These are phyloP conservation scores for Melieria omissa DNA, from an alignment of 2,888 invertebrate species.

Conservation along the genomic window DNA sequence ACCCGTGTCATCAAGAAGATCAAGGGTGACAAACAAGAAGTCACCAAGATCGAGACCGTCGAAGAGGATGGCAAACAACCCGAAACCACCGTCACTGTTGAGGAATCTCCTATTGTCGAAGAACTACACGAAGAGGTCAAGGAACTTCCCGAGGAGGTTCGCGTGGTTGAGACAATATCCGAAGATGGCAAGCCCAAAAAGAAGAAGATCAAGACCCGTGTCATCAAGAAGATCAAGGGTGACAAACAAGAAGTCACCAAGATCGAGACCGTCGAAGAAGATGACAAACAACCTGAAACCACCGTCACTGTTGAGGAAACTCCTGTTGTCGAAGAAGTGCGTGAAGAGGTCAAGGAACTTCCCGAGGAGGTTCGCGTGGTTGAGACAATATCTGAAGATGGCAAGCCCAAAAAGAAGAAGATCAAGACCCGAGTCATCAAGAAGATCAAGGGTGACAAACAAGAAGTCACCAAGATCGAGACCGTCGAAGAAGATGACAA, in stretches of 20 bases:
- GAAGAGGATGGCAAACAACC: constrained; percentile 35
- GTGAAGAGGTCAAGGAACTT: constrained; percentile 24
- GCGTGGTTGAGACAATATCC: constrained; percentile 25
- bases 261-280: constrained; percentile 35
- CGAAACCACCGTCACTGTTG: constrained; percentile 31
- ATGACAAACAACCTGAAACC: constrained; percentile 33
- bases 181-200: constrained; percentile 33
- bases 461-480: constrained; percentile 35
- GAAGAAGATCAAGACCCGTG: constrained; percentile 26
- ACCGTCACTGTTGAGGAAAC: too few species aligned
- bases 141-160: constrained; percentile 32
- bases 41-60: constrained; percentile 33
- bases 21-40: constrained; percentile 34
- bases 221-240: constrained; percentile 32
- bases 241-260: constrained; percentile 35
- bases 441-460: constrained; percentile 31
- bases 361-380: constrained; percentile 33
- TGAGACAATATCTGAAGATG: constrained; percentile 30
- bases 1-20: constrained; percentile 32
- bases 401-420: constrained; percentile 31
- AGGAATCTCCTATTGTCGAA: constrained; percentile 24
- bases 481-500: constrained; percentile 35
- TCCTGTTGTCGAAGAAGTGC: constrained; percentile 27
- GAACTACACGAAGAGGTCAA: constrained; percentile 21
- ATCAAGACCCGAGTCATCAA: constrained; percentile 28